A percentile compares a stretch with the other conserved stretches of the same genome.
Conservation (phyloP, 37 sponge, comb jelly and placozoan genomes). For the Halichondria panicea region DNA sequence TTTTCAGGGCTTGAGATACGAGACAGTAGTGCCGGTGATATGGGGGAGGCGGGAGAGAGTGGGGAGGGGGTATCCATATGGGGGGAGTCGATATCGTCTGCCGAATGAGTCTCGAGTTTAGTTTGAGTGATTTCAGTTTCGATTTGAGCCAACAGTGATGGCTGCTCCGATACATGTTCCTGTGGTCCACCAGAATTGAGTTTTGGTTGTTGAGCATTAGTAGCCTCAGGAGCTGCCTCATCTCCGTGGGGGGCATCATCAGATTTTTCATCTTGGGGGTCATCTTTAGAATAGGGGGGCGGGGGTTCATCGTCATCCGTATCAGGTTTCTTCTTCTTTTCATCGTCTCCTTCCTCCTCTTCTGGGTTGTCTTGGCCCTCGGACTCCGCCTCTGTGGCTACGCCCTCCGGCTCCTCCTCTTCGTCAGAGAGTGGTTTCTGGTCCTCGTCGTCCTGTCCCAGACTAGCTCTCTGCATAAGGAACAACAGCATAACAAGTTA, state of each 20-base stretch:
- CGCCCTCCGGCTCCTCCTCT: not conserved
- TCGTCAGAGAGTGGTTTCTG: constrained; percentile 2
- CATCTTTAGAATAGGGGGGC: constrained; percentile 42
- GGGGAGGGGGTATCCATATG: too few relatives aligned
- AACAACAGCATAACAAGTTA: not conserved
- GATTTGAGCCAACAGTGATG: not conserved
- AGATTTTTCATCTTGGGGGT: constrained; percentile 37
- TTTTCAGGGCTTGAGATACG: constrained; percentile 14
- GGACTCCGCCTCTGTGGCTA: not conserved
- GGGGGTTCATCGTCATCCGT: constrained; percentile 55
- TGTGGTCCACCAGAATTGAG: not conserved
- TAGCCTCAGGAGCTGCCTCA: not conserved
- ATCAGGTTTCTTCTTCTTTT: constrained; percentile 35
- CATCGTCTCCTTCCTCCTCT: constrained; percentile 5
- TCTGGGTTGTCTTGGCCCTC: constrained; percentile 14
- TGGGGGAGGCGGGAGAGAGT: not conserved
- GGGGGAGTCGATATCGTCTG: too few relatives aligned
- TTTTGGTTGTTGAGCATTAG: too few relatives aligned
- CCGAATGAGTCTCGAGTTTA: constrained; percentile 2
- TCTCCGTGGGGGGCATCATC: not conserved
- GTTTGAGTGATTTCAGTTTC: not conserved
- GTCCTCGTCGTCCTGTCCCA: not conserved
- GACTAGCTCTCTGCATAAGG: not conserved
- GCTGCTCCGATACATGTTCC: not conserved
- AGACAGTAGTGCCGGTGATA: constrained; percentile 12